A percentile compares a stretch with the other conserved stretches of the same genome.
These are phyloP conservation scores for Ormia ochracea DNA, from an alignment of 2,888 invertebrate species.

Conservation along the genomic window DNA sequence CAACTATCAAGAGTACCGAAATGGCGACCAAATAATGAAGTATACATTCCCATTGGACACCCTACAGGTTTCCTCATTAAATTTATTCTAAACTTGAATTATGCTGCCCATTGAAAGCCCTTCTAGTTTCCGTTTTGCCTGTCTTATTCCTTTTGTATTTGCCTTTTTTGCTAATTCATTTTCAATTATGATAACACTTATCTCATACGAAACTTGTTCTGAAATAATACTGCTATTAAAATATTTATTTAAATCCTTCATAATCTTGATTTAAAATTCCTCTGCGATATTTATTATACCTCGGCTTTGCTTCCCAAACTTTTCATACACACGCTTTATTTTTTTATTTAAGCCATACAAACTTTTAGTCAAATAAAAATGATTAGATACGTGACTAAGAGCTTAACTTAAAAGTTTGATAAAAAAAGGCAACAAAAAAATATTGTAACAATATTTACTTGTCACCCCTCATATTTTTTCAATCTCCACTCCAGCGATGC, in stretches of 20 bases:
- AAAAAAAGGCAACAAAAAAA: conserved; percentile 1
- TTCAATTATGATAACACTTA: no score
- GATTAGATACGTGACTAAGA: conserved; percentile 75
- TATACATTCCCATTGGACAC: no score
- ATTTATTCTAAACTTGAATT: no score
- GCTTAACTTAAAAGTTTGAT: conserved; percentile 64
- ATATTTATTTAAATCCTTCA: not conserved
- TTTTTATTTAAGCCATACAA: conserved; percentile 66
- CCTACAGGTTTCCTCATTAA: no score
- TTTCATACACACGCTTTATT: not conserved
- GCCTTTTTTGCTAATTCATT: no score
- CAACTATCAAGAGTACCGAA: no score
- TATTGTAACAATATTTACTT: conserved; percentile 59
- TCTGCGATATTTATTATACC: not conserved
- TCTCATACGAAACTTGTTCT: not conserved
- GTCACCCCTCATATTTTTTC: conserved; percentile 39
- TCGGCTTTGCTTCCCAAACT: not conserved
- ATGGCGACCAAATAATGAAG: no score
- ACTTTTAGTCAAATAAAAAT: conserved; percentile 70
- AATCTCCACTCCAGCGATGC: not conserved
- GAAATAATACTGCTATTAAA: not conserved
- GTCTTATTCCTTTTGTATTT: no score
- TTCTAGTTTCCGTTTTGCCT: no score
- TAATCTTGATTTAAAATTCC: not conserved
- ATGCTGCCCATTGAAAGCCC: no score